Evolutionary conservation across 2,113 vertebrate species (phyloP).

Genomic region (Grammomys surdaster): DNA sequence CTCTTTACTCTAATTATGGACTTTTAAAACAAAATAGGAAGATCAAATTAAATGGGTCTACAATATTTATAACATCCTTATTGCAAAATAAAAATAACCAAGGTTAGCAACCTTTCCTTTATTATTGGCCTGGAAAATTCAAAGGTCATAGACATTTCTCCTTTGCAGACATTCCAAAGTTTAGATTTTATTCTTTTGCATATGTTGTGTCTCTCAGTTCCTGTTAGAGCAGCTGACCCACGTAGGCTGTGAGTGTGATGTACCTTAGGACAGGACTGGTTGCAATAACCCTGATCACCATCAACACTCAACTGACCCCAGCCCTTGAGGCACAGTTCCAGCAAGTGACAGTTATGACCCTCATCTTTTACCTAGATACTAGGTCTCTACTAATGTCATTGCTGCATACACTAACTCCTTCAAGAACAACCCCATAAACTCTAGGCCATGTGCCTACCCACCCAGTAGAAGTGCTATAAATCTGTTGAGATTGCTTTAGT

Average conservation of each 20-base stretch:
- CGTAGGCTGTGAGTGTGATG: not conserved
- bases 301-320: not conserved
- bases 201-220: not conserved
- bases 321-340: not conserved
- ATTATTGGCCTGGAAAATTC: conserved; percentile 27
- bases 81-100: not conserved
- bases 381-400: not conserved
- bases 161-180: not conserved
- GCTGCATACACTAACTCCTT: not conserved
- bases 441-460: no score
- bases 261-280: not conserved
- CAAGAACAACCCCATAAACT: not conserved
- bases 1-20: not conserved
- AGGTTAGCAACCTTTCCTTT: not conserved
- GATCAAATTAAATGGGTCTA: not conserved
- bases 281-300: not conserved
- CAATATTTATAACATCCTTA: not conserved
- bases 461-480: not conserved
- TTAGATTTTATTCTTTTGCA: not conserved
- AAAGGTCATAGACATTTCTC: conserved; percentile 1
- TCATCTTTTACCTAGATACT: no score
- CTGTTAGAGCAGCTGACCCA: not conserved
- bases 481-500: not conserved
- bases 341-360: not conserved
- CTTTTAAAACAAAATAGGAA: not conserved